A percentile compares a stretch with the other conserved stretches of the same genome.
Evolutionary conservation across 2,113 vertebrate genomes (phyloP).

Genomic region (Oreocharis arfaki): DNA sequence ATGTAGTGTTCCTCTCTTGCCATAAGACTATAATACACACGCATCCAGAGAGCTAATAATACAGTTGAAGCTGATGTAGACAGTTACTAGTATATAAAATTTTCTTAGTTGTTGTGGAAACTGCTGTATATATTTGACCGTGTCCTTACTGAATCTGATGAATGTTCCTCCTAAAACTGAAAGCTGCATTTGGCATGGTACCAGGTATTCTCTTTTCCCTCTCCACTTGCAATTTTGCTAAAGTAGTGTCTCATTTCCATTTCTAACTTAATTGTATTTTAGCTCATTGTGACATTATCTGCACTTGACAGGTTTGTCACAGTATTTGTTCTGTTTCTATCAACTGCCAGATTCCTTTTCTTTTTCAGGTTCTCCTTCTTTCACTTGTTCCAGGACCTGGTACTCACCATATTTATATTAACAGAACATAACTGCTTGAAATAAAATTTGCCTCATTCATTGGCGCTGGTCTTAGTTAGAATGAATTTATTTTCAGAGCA

Average conservation of each 20-base stretch:
- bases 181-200: neutral
- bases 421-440: neutral
- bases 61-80: neutral
- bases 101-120: neutral
- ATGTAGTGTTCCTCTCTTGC: neutral
- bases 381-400: conserved; percentile 20
- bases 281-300: conserved; percentile 9
- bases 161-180: neutral
- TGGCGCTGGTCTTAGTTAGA: neutral
- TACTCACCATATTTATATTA: conserved; percentile 20
- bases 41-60: neutral
- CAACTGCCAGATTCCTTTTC: conserved; percentile 8
- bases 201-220: neutral
- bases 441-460: neutral
- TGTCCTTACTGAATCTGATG: neutral
- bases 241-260: conserved; percentile 51
- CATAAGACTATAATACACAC: neutral
- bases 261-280: conserved; percentile 64
- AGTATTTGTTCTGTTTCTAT: conserved; percentile 48
- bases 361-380: conserved; percentile 41
- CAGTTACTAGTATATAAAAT: neutral
- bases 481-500: conserved; percentile 15
- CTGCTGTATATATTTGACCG: neutral
- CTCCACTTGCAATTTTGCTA: neutral
- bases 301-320: conserved; percentile 57